Conservation (phyloP, 2,888 invertebrate genomes). For the Koerneria pararmatus region DNA sequence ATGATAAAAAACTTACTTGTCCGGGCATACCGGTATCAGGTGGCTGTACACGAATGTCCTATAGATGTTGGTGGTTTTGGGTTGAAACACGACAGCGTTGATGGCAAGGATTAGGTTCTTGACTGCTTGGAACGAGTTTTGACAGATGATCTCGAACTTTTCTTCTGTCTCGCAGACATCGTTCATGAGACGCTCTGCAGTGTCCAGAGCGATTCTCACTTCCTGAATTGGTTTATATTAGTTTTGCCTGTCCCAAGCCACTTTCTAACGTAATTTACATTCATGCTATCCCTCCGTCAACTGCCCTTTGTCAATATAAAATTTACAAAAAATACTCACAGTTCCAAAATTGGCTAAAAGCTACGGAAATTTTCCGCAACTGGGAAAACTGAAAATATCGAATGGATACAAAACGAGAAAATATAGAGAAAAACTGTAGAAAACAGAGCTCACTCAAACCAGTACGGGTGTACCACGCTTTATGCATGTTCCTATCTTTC, state of each 20-base stretch:
- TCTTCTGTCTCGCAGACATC: not conserved
- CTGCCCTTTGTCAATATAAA: not conserved
- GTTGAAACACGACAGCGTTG: not conserved
- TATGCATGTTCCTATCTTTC: too few relatives aligned
- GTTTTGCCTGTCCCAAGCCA: too few relatives aligned
- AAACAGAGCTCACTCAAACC: too few relatives aligned
- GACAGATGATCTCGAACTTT: not conserved
- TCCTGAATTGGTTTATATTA: not conserved
- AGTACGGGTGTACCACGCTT: too few relatives aligned
- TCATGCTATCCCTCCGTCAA: too few relatives aligned
- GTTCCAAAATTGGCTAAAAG: not conserved
- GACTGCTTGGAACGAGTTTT: not conserved
- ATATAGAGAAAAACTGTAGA: too few relatives aligned
- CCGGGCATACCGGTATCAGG: not conserved
- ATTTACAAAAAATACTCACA: not conserved
- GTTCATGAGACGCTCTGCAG: not conserved
- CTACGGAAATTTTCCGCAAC: not conserved
- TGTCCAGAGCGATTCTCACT: not conserved
- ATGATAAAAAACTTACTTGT: conserved; percentile 2
- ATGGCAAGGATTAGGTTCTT: not conserved
- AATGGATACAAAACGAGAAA: too few relatives aligned
- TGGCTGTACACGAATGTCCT: not conserved
- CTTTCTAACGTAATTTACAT: too few relatives aligned
- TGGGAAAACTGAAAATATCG: not conserved
- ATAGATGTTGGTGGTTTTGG: not conserved